Conservation (phyloP, 1,140 invertebrate genomes). For the Chrysopa pallens region DNA sequence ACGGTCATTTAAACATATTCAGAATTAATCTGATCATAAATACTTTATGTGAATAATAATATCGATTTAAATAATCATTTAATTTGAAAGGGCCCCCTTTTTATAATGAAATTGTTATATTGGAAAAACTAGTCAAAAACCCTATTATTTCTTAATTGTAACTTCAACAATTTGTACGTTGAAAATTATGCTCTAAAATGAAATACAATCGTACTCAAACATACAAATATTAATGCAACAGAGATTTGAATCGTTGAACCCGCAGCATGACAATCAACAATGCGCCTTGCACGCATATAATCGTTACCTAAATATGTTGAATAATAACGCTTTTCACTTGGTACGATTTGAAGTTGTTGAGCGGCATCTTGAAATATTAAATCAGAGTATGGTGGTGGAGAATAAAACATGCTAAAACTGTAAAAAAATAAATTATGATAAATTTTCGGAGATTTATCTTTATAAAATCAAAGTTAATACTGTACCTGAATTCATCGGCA, state of each 20-base stretch:
- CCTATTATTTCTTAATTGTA: too few relatives aligned
- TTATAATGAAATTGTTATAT: too few relatives aligned
- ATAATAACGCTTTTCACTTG: slow-evolving; percentile 39
- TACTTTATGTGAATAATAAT: too few relatives aligned
- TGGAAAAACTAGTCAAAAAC: too few relatives aligned
- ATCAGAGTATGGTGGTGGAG: slow-evolving; percentile 59
- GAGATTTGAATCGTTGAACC: slow-evolving; percentile 9
- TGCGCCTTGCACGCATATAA: slow-evolving; percentile 54
- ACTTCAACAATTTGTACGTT: too few relatives aligned
- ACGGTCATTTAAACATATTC: too few relatives aligned
- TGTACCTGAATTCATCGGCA: slow-evolving; percentile 63
- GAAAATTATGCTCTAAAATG: background rate
- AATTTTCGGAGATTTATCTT: background rate
- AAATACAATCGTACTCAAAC: background rate
- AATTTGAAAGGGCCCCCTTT: too few relatives aligned
- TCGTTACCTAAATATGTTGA: slow-evolving; percentile 51
- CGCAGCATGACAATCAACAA: slow-evolving; percentile 58
- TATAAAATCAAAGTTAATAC: background rate
- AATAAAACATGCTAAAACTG: slow-evolving; percentile 81
- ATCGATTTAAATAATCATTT: too few relatives aligned
- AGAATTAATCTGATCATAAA: too few relatives aligned
- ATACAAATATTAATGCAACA: slow-evolving; percentile 1
- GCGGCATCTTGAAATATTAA: slow-evolving; percentile 87
- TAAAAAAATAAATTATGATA: slow-evolving; percentile 9
- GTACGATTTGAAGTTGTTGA: slow-evolving; percentile 57